Evolutionary conservation across 1,140 invertebrate genomes (phyloP).

Genomic region (Cydia amplana): DNA sequence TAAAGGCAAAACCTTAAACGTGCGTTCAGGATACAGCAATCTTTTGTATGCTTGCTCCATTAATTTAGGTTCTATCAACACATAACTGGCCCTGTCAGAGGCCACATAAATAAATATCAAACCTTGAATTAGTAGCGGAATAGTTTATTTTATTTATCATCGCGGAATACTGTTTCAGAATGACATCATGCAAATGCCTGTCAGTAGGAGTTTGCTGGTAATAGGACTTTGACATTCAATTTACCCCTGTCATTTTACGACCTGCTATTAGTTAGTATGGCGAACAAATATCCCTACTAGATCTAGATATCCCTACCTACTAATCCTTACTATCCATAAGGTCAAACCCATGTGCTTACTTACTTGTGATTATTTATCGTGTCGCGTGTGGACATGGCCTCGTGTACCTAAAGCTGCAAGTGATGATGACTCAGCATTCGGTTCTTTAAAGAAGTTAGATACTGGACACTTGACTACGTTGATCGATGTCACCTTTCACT

Average conservation of each 20-base stretch:
- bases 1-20: neutral
- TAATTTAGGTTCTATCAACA: slow-evolving; percentile 12
- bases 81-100: slow-evolving; percentile 6
- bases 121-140: slow-evolving; percentile 25
- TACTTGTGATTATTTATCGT: neutral
- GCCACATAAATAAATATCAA: neutral
- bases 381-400: too few species aligned
- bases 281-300: too few species aligned
- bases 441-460: too few species aligned
- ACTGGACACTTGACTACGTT: neutral
- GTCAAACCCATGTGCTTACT: neutral
- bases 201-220: neutral
- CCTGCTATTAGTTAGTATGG: too few species aligned
- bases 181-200: slow-evolving; percentile 6
- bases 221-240: too few species aligned
- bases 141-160: slow-evolving; percentile 5
- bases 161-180: neutral
- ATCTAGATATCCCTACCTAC: neutral
- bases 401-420: too few species aligned
- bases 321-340: neutral
- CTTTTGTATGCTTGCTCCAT: neutral
- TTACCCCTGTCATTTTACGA: too few species aligned
- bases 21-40: neutral
- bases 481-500: neutral
- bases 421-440: neutral